Evolutionary conservation across 2,113 vertebrate species (phyloP), one percentile per base, ranked within the genome.

Genomic region (Otis tarda): DNA sequence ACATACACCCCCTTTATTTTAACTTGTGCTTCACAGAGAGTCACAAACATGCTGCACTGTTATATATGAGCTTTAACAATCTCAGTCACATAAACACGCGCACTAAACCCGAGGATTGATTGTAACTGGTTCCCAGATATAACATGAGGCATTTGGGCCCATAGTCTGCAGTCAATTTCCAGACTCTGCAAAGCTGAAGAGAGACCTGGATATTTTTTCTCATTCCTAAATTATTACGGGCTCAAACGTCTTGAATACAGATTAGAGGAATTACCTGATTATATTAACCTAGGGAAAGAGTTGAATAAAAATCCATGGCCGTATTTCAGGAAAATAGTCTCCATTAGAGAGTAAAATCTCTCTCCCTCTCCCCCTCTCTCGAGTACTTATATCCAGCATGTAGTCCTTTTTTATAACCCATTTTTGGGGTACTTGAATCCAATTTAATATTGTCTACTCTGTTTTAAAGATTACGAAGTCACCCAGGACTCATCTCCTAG

Each of bases 211-310:
- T 94, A 86, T 74, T 92, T 77, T 90, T 92, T 78, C 86, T 91
- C 30, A 55, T 82, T 91, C 56, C 71, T 94, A 87, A 91, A 55
- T 91, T 83, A 90, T 94, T 91, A 85, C 56, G 80, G 88, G 43
- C 59, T 96, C 84, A 96, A 91, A 95, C 73, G 65, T 80, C 60
- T 69, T 94, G 94, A 88, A 86, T 92, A 86, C 45, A 90, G 88
- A 97, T 95, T 93, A 91, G 92, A 94, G 91, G 83, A 87, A 94
- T 79, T 95, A 83, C 70, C 60, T 63, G 85, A 87, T 93, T 93
- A 75, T 73, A 89, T 67, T 89, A 95, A 43, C 67, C 90, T 45
- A 83, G 93, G 87, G 53, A 93, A 96, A 85, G 89, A 96, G 84
- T 6, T 71, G 81, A 96, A 95, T 95, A 88, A 89, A 90, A 95